phyloP scores from a whole-genome alignment of 2,113 vertebrate species.

The Aspidoscelis tigris region DNA sequence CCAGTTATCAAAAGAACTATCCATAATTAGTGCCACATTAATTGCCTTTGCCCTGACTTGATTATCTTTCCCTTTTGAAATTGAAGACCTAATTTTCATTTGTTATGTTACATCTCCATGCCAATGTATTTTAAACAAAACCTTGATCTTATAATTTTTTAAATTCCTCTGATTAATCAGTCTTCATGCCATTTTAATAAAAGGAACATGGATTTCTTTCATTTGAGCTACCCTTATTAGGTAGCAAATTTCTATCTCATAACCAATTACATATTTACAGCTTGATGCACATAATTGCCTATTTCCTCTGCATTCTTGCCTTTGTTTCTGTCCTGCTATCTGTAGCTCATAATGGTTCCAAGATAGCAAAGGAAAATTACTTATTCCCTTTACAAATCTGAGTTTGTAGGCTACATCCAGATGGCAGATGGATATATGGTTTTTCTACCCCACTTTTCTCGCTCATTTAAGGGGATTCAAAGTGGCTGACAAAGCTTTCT shows the following conservation, averaged over 20 bases:
- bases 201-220: constrained; percentile 49
- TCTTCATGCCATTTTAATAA: constrained; percentile 36
- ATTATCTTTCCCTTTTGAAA: constrained; percentile 45
- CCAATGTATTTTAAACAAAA: constrained; percentile 36
- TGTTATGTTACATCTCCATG: constrained; percentile 10
- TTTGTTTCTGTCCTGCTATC: neutral
- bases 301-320: constrained; percentile 37
- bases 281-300: constrained; percentile 29
- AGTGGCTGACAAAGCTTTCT: no score
- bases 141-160: constrained; percentile 38
- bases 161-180: constrained; percentile 40
- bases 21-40: constrained; percentile 25
- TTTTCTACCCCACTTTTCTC: no score
- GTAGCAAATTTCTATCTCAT: constrained; percentile 28
- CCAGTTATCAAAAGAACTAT: constrained; percentile 22
- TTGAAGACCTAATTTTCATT: constrained; percentile 35
- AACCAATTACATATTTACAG: constrained; percentile 1
- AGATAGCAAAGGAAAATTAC: no score
- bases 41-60: constrained; percentile 44
- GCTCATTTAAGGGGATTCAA: no score
- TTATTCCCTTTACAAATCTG: no score
- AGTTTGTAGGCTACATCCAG: no score
- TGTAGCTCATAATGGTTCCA: neutral
- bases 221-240: constrained; percentile 18
- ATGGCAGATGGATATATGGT: no score